A percentile compares a stretch with the other conserved stretches of the same genome.
Evolutionary conservation across 2,888 invertebrate genomes (phyloP).

Genomic region (Bombylius discolor): DNA sequence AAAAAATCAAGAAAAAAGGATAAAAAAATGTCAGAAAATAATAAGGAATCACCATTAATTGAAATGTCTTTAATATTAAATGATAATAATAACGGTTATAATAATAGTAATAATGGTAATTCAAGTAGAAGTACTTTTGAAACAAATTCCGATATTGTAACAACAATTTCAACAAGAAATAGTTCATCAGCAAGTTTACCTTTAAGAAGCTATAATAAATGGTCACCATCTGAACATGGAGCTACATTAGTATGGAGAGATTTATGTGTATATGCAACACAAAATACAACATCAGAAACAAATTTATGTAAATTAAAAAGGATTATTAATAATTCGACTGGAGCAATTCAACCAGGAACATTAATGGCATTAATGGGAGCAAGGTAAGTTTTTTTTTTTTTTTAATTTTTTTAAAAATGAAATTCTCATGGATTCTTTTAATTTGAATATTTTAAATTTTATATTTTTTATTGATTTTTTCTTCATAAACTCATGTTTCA

Average conservation of each 20-base stretch:
- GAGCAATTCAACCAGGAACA: conserved; percentile 67
- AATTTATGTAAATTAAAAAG: conserved; percentile 45
- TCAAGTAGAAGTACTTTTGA: background rate
- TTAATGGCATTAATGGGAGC: conserved; percentile 76
- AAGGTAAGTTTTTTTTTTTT: conserved; percentile 41
- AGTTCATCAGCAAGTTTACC: conserved; percentile 21
- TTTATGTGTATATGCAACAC: conserved; percentile 53
- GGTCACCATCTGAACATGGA: conserved; percentile 47
- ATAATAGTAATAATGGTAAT: background rate
- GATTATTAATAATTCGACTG: conserved; percentile 70
- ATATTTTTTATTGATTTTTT: no score
- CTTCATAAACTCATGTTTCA: no score
- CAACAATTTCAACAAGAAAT: background rate
- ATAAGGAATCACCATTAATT: background rate
- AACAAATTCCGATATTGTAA: background rate
- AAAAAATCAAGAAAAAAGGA: no score
- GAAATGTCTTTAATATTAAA: background rate
- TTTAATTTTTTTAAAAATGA: no score
- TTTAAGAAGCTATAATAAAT: conserved; percentile 39
- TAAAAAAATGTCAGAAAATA: background rate
- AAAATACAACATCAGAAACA: conserved; percentile 41
- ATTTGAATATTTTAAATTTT: no score
- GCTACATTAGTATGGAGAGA: conserved; percentile 70
- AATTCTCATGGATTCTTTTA: no score
- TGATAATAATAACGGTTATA: background rate